These are phyloP conservation scores for Chrysopilus asiliformis DNA, from an alignment of 2,888 invertebrate genomes.

Conservation along the genomic window DNA sequence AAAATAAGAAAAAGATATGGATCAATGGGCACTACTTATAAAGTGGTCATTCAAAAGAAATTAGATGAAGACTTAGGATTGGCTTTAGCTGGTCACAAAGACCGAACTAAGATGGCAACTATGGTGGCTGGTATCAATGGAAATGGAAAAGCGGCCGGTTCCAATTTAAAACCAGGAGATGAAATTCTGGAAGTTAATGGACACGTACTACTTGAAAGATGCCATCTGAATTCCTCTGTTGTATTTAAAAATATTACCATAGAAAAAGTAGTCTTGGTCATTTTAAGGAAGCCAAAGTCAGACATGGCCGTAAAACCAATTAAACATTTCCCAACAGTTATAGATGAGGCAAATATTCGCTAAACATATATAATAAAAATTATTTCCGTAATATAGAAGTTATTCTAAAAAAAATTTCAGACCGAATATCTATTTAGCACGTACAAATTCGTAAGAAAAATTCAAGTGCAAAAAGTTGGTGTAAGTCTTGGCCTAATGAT, in stretches of 20 bases:
- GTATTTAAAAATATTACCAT: constrained; percentile 85
- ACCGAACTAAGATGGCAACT: constrained; percentile 88
- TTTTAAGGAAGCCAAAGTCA: constrained; percentile 62
- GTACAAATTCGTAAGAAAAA: constrained; percentile 66
- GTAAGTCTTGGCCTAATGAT: constrained; percentile 83
- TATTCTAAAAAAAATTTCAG: constrained; percentile 6
- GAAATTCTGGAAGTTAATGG: constrained; percentile 95
- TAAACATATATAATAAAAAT: neutral
- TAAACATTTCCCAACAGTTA: constrained; percentile 69
- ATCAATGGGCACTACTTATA: constrained; percentile 55
- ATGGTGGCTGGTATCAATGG: constrained; percentile 94
- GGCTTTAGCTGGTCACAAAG: constrained; percentile 86
- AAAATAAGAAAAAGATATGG: constrained; percentile 90
- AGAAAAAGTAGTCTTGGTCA: constrained; percentile 70
- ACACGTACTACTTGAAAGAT: constrained; percentile 80
- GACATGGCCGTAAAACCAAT: constrained; percentile 84
- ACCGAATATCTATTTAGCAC: constrained; percentile 25
- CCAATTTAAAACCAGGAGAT: constrained; percentile 78
- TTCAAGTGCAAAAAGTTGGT: constrained; percentile 71
- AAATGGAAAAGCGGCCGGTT: constrained; percentile 62
- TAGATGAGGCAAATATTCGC: constrained; percentile 67
- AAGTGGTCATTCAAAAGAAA: constrained; percentile 53
- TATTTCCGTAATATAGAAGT: neutral
- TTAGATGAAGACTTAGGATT: constrained; percentile 73
- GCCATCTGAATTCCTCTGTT: constrained; percentile 92